Evolutionary conservation across 2,888 invertebrate species (phyloP).

Genomic region (Actias luna): DNA sequence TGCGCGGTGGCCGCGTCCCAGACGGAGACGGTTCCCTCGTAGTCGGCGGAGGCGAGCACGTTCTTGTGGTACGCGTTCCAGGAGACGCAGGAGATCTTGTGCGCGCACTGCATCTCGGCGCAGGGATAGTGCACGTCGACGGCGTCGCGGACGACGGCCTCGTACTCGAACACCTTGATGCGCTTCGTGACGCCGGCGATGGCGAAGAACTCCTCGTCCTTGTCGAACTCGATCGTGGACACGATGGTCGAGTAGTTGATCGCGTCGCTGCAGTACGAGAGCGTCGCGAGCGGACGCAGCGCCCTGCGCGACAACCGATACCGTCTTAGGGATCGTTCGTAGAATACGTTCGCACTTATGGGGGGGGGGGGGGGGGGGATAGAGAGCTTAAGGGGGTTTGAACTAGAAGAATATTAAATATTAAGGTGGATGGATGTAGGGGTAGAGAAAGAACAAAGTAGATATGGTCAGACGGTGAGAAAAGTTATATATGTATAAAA

Average conservation of each 20-base stretch:
- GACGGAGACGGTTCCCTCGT: constrained; percentile 95
- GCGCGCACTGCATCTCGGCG: constrained; percentile 94
- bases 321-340: no score
- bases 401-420: no score
- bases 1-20: constrained; percentile 94
- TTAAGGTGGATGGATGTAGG: no score
- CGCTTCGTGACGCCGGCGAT: constrained; percentile 97
- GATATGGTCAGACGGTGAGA: no score
- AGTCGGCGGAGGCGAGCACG: constrained; percentile 94
- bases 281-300: constrained; percentile 90
- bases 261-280: constrained; percentile 94
- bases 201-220: constrained; percentile 97
- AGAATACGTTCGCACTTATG: no score
- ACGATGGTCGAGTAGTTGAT: constrained; percentile 93
- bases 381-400: no score
- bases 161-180: constrained; percentile 96
- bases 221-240: constrained; percentile 97
- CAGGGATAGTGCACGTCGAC: constrained; percentile 96
- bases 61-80: constrained; percentile 95
- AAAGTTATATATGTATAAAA: no score
- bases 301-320: constrained; percentile 47
- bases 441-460: no score
- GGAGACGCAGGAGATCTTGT: constrained; percentile 96
- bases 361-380: no score
- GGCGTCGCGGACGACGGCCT: constrained; percentile 90